These are phyloP conservation scores for Strix uralensis DNA, from an alignment of 2,113 vertebrate genomes.

Conservation along the genomic window DNA sequence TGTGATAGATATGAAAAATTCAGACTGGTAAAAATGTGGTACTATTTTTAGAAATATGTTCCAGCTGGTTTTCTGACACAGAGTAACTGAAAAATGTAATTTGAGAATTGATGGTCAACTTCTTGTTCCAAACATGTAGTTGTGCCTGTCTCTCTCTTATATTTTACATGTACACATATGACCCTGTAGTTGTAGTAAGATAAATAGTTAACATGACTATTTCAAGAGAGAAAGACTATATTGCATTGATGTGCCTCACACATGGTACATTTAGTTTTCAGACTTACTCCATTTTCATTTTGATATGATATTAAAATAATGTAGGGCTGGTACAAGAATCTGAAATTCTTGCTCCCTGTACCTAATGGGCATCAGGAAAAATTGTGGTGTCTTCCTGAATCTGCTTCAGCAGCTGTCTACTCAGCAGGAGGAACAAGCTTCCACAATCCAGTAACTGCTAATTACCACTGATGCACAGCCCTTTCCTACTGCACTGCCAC, in stretches of 20 bases:
- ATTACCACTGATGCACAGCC: conserved; percentile 14
- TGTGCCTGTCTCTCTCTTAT: not conserved
- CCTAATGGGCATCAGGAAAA: conserved; percentile 13
- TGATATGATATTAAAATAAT: not conserved
- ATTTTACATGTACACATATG: not conserved
- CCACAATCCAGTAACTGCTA: conserved; percentile 19
- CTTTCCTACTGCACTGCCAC: not conserved
- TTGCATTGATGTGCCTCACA: not conserved
- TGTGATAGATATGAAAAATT: not conserved
- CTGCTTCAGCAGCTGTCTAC: conserved; percentile 58
- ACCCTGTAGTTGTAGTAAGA: not conserved
- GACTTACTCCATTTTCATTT: not conserved
- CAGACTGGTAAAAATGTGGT: not conserved
- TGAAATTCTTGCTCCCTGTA: not conserved
- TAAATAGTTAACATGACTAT: not conserved
- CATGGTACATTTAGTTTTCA: not conserved
- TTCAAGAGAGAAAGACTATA: not conserved
- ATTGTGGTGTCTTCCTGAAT: not conserved
- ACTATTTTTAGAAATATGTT: not conserved
- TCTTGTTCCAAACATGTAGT: not conserved
- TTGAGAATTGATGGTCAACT: not conserved
- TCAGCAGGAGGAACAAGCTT: conserved; percentile 53
- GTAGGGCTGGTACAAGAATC: not conserved
- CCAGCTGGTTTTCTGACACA: not conserved
- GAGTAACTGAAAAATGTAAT: not conserved